Evolutionary conservation across 53 echinoderm and acorn worm genomes (phyloP).

Genomic region (Henricia sp.): DNA sequence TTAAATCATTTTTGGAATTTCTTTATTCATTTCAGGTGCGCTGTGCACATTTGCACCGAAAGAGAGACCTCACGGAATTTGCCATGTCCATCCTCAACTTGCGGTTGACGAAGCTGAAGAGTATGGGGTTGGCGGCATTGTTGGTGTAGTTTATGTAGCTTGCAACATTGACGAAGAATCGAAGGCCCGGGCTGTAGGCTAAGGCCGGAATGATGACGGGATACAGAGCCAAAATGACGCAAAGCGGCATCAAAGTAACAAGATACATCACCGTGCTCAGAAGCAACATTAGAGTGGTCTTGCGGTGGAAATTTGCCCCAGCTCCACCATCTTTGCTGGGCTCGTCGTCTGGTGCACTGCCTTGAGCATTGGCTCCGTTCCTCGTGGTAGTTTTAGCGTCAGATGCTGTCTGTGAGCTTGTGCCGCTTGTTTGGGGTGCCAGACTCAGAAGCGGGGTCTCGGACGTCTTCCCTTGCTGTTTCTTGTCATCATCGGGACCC

Average conservation of each 20-base stretch:
- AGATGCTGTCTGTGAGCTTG: too few relatives aligned
- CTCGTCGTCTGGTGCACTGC: too few relatives aligned
- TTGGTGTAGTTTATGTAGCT: background rate
- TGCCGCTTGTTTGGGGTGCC: background rate
- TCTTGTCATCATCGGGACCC: too few relatives aligned
- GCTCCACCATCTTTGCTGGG: background rate
- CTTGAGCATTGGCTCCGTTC: too few relatives aligned
- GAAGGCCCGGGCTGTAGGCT: background rate
- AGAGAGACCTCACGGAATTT: background rate
- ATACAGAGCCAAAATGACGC: background rate
- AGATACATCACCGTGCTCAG: slow-evolving; percentile 9
- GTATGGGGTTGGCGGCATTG: slow-evolving; percentile 33
- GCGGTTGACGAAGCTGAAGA: slow-evolving; percentile 35
- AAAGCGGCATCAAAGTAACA: background rate
- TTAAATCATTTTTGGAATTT: too few relatives aligned
- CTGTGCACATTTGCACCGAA: too few relatives aligned
- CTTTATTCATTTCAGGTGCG: too few relatives aligned
- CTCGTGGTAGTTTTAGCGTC: too few relatives aligned
- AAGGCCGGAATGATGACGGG: background rate
- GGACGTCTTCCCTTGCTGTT: too few relatives aligned
- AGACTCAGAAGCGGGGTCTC: too few relatives aligned
- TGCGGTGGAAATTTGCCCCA: background rate
- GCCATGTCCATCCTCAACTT: slow-evolving; percentile 19
- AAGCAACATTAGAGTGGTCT: slow-evolving; percentile 20
- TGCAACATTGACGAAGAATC: background rate